Conservation (phyloP, 2,888 invertebrate genomes). For the Uloborus plumipes region DNA sequence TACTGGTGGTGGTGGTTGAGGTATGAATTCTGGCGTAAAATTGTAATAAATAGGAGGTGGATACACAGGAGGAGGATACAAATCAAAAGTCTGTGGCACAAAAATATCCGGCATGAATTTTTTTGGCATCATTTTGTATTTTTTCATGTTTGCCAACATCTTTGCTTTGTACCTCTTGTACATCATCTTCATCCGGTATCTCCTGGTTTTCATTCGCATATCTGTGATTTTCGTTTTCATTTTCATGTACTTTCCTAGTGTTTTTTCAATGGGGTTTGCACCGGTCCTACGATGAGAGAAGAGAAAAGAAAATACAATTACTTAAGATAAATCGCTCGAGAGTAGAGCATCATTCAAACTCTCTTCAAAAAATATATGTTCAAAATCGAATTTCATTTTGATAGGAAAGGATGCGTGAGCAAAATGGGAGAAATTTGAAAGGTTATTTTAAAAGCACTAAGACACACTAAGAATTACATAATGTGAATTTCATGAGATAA, state of each 20-base stretch:
- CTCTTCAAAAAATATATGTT: too few species aligned
- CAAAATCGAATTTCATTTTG: too few species aligned
- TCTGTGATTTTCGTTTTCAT: constrained; percentile 5
- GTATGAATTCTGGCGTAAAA: neutral
- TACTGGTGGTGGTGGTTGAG: neutral
- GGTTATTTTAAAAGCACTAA: too few species aligned
- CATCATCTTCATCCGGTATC: constrained; percentile 13
- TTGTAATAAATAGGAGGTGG: constrained; percentile 1
- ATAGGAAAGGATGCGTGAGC: too few species aligned
- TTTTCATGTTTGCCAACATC: neutral
- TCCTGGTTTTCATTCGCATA: neutral
- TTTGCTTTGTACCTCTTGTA: constrained; percentile 6
- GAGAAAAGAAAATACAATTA: neutral
- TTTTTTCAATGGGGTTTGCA: neutral
- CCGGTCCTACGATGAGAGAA: neutral
- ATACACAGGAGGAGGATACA: neutral
- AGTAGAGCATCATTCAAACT: too few species aligned
- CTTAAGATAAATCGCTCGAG: too few species aligned
- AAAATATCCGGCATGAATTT: neutral
- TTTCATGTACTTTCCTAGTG: neutral
- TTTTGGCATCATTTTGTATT: neutral
- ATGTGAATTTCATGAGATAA: too few species aligned
- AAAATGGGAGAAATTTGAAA: too few species aligned
- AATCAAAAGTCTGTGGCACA: neutral
- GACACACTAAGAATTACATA: too few species aligned